A percentile compares a stretch with the other conserved stretches of the same genome.
phyloP scores from a whole-genome alignment of 2,797 vertebrate species.

The Anguilla anguilla region DNA sequence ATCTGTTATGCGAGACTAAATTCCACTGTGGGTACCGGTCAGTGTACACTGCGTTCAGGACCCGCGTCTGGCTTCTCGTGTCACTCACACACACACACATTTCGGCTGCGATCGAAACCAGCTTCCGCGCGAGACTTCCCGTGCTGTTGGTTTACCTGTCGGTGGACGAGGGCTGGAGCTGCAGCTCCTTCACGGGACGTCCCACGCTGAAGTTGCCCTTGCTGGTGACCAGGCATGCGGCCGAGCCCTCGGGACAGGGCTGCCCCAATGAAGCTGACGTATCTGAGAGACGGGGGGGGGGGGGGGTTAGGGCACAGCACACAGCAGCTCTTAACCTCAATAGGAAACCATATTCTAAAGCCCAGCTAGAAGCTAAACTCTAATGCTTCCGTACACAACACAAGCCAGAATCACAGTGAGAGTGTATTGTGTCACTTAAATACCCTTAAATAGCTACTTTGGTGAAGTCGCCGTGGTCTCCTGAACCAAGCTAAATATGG shows the following conservation, averaged over 20 bases:
- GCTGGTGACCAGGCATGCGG: conserved; percentile 81
- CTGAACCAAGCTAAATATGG: background rate
- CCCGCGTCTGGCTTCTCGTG: background rate
- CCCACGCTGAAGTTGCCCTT: conserved; percentile 77
- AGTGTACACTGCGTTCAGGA: background rate
- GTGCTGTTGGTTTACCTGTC: conserved; percentile 76
- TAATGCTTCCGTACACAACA: background rate
- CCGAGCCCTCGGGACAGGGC: conserved; percentile 75
- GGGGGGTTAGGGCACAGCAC: background rate
- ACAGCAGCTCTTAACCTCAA: background rate
- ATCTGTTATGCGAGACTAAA: background rate
- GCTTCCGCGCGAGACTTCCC: background rate
- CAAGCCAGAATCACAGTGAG: background rate
- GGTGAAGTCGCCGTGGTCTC: background rate
- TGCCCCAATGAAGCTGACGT: conserved; percentile 56
- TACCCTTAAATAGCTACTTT: background rate
- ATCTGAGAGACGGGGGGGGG: background rate
- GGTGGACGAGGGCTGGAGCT: conserved; percentile 72
- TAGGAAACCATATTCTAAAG: background rate
- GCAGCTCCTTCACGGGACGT: conserved; percentile 70
- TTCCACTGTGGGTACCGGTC: background rate
- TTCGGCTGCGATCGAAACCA: background rate
- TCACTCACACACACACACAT: background rate
- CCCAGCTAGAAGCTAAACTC: background rate
- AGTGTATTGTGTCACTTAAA: background rate